Percentiles rank a stretch among this genome's conserved stretches.
Evolutionary conservation across 2,113 vertebrate genomes (phyloP).

Genomic region (Mirza zaza): DNA sequence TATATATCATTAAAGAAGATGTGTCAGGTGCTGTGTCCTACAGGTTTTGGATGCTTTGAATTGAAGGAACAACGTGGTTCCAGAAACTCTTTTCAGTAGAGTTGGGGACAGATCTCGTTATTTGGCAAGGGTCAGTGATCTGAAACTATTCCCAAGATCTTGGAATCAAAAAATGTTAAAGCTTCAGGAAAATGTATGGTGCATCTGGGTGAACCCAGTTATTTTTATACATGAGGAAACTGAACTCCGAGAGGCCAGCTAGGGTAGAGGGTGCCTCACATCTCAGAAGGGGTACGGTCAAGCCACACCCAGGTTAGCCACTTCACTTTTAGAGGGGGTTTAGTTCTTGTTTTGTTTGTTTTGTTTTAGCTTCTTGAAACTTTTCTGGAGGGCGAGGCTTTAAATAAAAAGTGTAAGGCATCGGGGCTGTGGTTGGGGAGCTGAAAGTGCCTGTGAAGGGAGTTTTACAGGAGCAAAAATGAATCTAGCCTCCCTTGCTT

Average conservation of each 20-base stretch:
- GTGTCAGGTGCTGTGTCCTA: neutral
- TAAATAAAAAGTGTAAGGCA: neutral
- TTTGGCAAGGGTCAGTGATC: neutral
- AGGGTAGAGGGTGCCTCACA: neutral
- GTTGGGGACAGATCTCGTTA: neutral
- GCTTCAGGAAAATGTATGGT: neutral
- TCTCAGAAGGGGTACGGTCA: neutral
- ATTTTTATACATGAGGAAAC: neutral
- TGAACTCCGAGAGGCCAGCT: no score
- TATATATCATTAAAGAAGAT: neutral
- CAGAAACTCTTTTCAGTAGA: neutral
- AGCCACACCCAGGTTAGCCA: fast-evolving
- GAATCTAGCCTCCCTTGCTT: neutral
- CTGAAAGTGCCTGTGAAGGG: neutral
- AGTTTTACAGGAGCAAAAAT: no score
- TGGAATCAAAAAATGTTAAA: neutral
- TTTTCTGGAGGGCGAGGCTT: neutral
- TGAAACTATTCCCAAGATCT: neutral
- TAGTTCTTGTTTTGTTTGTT: neutral
- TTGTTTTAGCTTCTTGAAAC: neutral
- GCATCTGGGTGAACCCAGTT: neutral
- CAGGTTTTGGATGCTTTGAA: neutral
- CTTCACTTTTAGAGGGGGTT: fast-evolving
- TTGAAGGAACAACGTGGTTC: neutral
- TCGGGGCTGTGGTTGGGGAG: neutral